These are phyloP conservation scores for Rhombomys opimus DNA, from an alignment of 2,113 vertebrate genomes.

Conservation along the genomic window DNA sequence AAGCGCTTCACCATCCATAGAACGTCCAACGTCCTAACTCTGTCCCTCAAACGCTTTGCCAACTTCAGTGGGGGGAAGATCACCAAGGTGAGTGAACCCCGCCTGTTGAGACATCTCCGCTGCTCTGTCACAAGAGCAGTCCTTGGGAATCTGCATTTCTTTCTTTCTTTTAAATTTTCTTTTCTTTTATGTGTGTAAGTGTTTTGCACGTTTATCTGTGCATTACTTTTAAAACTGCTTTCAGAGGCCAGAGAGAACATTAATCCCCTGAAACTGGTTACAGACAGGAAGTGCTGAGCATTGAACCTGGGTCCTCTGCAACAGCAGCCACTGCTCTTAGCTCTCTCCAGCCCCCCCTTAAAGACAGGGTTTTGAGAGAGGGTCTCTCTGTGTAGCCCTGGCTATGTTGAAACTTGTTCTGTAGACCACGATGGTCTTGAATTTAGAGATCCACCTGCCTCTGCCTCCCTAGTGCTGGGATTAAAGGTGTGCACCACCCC, in stretches of 20 bases:
- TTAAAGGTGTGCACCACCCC: not conserved
- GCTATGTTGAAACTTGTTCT: not conserved
- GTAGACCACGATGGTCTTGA: not conserved
- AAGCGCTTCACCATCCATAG: conserved; percentile 96
- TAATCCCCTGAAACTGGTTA: not conserved
- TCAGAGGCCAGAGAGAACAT: not conserved
- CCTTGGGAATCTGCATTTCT: not conserved
- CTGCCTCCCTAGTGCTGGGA: not conserved
- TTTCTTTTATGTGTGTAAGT: not conserved
- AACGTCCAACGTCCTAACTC: conserved; percentile 93
- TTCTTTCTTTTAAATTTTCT: not conserved
- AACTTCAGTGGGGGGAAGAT: conserved; percentile 96
- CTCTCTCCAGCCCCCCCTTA: not conserved
- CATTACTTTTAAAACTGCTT: not conserved
- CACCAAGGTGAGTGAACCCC: conserved; percentile 90
- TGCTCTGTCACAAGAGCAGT: no score
- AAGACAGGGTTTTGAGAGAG: not conserved
- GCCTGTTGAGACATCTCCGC: not conserved
- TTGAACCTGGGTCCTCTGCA: not conserved
- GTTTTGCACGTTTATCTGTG: not conserved
- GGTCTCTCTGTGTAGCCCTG: not conserved
- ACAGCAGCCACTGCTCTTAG: not conserved
- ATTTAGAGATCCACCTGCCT: not conserved
- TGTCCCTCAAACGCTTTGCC: conserved; percentile 96
- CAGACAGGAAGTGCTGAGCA: not conserved